These are phyloP conservation scores for Euplagia quadripunctaria DNA, from an alignment of 2,888 invertebrate genomes.

Conservation along the genomic window DNA sequence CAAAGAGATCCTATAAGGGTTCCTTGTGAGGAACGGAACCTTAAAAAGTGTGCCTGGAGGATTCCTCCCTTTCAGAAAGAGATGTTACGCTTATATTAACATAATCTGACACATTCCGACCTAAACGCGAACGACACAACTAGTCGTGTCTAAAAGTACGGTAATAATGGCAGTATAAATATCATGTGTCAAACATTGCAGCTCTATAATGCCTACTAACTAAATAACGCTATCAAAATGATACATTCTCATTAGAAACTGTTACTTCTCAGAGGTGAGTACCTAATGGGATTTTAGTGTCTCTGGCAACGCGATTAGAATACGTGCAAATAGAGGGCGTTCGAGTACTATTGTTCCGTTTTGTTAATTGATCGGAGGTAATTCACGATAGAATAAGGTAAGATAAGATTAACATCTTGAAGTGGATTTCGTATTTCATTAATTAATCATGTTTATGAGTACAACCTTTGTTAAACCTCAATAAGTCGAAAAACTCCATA, in stretches of 20 bases:
- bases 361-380: slow-evolving; percentile 49
- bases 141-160: too few relatives aligned
- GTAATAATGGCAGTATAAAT: background rate
- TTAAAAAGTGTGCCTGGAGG: too few relatives aligned
- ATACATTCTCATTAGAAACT: slow-evolving; percentile 21
- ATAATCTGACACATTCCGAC: too few relatives aligned
- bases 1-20: too few relatives aligned
- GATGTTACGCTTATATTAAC: too few relatives aligned
- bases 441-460: too few relatives aligned
- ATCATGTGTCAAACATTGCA: background rate
- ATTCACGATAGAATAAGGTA: slow-evolving; percentile 19
- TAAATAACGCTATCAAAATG: slow-evolving; percentile 2
- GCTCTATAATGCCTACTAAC: background rate
- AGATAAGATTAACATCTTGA: background rate
- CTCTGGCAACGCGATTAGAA: slow-evolving; percentile 44
- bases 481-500: too few relatives aligned
- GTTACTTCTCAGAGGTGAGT: slow-evolving; percentile 49
- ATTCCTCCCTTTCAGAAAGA: too few relatives aligned
- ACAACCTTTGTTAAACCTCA: too few relatives aligned
- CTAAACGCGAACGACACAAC: too few relatives aligned
- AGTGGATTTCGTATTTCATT: too few relatives aligned
- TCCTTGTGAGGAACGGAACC: too few relatives aligned
- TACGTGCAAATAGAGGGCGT: slow-evolving; percentile 49
- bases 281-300: slow-evolving; percentile 67
- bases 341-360: slow-evolving; percentile 47